A percentile compares a stretch with the other conserved stretches of the same genome.
Evolutionary conservation across 1,140 invertebrate species (phyloP).

Genomic region (Tetraneura akinire): DNA sequence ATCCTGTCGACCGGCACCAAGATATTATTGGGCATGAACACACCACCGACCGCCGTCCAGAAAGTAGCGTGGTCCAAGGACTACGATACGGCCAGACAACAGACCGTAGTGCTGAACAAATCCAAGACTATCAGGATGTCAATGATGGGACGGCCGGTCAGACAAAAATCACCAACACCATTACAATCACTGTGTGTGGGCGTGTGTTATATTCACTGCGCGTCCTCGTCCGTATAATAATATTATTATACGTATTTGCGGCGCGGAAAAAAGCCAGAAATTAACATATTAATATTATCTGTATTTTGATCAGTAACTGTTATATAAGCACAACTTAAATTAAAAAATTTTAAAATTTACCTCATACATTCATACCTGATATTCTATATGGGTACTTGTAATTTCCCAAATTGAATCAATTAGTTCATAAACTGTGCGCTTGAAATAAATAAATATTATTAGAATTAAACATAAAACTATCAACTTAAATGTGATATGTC

Average conservation of each 20-base stretch:
- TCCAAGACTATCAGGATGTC: not conserved
- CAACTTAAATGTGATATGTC: too few relatives aligned
- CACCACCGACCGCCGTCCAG: not conserved
- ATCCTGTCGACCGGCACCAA: slow-evolving; percentile 3
- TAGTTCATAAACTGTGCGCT: too few relatives aligned
- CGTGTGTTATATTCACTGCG: not conserved
- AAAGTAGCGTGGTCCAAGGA: not conserved
- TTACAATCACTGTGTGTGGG: not conserved
- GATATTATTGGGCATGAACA: not conserved
- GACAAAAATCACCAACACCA: not conserved
- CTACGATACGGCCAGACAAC: not conserved
- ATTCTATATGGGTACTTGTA: too few relatives aligned
- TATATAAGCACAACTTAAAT: too few relatives aligned
- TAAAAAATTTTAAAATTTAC: too few relatives aligned
- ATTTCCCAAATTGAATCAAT: too few relatives aligned
- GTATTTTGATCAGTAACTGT: too few relatives aligned
- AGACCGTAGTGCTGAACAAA: not conserved
- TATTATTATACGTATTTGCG: not conserved
- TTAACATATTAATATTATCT: too few relatives aligned
- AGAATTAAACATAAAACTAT: too few relatives aligned
- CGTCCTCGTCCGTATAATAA: not conserved
- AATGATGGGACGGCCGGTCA: slow-evolving; percentile 30
- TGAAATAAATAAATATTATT: too few relatives aligned
- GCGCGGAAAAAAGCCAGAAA: too few relatives aligned
- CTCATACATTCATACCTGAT: too few relatives aligned